Conservation (phyloP, 2,797 vertebrate genomes). For the Lepilemur ruficaudatus region DNA sequence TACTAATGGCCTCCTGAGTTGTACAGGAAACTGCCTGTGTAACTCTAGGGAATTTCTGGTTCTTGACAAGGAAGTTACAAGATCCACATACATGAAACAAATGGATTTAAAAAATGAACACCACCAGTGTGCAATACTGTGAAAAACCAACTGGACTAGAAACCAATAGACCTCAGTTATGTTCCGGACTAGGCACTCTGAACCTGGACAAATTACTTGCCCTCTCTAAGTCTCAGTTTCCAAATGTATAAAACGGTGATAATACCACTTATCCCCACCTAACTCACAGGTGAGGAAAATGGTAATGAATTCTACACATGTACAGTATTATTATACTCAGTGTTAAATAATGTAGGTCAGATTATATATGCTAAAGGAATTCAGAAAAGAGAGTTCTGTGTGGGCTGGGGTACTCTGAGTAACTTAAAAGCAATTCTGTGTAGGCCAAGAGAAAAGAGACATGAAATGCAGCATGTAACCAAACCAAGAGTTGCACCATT, state of each 20-base stretch:
- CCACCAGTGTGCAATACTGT: not conserved
- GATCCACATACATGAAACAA: not conserved
- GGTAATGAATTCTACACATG: not conserved
- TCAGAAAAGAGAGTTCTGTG: not conserved
- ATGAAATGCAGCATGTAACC: not conserved
- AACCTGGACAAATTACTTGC: not conserved
- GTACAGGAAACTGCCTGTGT: not conserved
- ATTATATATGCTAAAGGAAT: not conserved
- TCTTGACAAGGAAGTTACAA: not conserved
- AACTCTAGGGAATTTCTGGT: not conserved
- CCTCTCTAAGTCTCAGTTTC: not conserved
- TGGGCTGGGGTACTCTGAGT: not conserved
- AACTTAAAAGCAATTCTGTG: slow-evolving; percentile 40
- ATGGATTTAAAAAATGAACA: not conserved
- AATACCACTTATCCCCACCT: not conserved
- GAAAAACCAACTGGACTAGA: not conserved
- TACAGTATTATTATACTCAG: not conserved
- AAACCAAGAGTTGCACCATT: not conserved
- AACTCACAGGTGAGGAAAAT: slow-evolving; percentile 16
- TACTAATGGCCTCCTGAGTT: not conserved
- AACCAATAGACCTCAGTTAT: not conserved
- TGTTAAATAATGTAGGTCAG: not conserved
- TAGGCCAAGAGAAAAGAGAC: slow-evolving; percentile 9
- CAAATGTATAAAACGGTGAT: not conserved
- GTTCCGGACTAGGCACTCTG: not conserved